These are phyloP conservation scores for Aphodius granarius DNA, from an alignment of 2,888 invertebrate species.

Conservation along the genomic window DNA sequence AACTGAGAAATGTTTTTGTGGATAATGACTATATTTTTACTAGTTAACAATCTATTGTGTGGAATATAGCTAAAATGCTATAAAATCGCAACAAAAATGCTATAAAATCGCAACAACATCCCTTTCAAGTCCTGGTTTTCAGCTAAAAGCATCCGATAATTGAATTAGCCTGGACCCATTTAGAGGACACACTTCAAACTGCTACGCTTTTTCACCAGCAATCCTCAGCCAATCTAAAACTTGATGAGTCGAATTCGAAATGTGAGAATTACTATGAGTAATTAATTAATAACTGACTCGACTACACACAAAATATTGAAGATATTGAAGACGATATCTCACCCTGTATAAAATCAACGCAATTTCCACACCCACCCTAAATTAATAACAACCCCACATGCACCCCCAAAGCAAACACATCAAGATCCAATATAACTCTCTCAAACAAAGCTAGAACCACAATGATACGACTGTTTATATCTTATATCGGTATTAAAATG, in stretches of 20 bases:
- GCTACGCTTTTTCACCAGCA: too few relatives aligned
- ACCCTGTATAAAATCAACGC: neutral
- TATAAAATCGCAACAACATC: neutral
- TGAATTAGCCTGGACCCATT: neutral
- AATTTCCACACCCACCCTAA: neutral
- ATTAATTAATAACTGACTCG: too few relatives aligned
- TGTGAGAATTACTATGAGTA: too few relatives aligned
- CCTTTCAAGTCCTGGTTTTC: neutral
- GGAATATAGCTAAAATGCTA: neutral
- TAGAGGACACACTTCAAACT: neutral
- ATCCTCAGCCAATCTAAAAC: too few relatives aligned
- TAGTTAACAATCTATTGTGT: too few relatives aligned
- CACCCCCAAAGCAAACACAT: neutral
- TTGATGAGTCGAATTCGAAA: too few relatives aligned
- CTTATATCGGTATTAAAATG: neutral
- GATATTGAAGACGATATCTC: too few relatives aligned
- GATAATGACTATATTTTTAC: too few relatives aligned
- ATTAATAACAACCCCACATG: neutral
- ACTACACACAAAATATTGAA: too few relatives aligned
- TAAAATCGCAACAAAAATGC: too few relatives aligned
- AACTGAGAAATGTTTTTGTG: too few relatives aligned
- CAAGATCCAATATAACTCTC: neutral
- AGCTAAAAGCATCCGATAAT: neutral
- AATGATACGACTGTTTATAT: too few relatives aligned
- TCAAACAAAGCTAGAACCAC: neutral